phyloP scores from a whole-genome alignment of 2,113 vertebrate species.

The Atlantisia rogersi region DNA sequence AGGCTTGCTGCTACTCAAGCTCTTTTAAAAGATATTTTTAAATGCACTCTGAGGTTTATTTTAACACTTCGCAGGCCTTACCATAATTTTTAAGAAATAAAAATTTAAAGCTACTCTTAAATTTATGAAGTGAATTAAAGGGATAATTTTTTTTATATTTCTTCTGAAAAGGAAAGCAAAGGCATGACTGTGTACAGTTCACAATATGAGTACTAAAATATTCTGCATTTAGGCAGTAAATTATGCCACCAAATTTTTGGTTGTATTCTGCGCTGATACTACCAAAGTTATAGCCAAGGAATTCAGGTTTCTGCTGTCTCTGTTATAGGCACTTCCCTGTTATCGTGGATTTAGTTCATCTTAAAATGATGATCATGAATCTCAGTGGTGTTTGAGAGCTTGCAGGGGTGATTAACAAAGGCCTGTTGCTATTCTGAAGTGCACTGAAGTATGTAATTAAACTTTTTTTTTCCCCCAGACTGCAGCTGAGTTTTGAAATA shows the following conservation, averaged over 20 bases:
- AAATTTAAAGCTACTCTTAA: background rate
- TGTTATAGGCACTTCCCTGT: background rate
- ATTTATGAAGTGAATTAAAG: background rate
- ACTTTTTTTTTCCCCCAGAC: conserved; percentile 34
- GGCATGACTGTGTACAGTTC: accelerated
- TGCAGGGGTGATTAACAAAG: conserved; percentile 59
- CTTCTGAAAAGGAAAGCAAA: background rate
- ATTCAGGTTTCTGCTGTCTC: background rate
- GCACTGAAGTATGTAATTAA: conserved; percentile 72
- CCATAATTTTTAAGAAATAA: background rate
- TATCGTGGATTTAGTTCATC: conserved; percentile 21
- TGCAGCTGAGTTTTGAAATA: conserved; percentile 41
- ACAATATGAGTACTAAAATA: background rate
- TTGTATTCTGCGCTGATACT: background rate
- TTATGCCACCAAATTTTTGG: background rate
- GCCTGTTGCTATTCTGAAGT: conserved; percentile 53
- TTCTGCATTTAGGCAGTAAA: background rate
- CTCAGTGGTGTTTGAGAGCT: conserved; percentile 42
- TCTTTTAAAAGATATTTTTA: background rate
- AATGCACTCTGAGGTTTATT: background rate
- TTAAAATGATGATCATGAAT: conserved; percentile 54
- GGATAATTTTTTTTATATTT: background rate
- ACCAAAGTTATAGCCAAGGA: background rate
- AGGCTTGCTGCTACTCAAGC: background rate
- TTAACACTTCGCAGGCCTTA: background rate